Base-by-base conservation (phyloP, 2,797 vertebrate species). In the Dermochelys coriacea region DNA sequence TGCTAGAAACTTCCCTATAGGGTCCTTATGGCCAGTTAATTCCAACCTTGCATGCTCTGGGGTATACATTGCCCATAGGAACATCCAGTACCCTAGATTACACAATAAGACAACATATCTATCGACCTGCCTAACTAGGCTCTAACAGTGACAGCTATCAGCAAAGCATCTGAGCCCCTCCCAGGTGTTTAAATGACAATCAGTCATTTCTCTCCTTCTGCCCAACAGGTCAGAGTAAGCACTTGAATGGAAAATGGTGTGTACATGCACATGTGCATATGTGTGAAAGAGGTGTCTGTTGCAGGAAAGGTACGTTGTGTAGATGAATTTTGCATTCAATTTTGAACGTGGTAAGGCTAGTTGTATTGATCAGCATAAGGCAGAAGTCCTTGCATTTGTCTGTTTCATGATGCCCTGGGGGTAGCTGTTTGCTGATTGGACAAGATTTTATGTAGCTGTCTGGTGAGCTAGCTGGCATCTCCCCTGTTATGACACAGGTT, bases 81-180 rank as follows among this genome's bases (percentile, higher is more conserved):
- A 81, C 9, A 81, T 23, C 23, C 88, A 75, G 9, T 4, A 12
- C 31, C 71, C 19, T 10, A 7, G 3, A 23, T 5, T 91, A 79
- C 77, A 45, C 82, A 52, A 49, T 51, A 37, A 47, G 0, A 0
- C 29, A 51, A 54, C 1, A 0, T 3, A 45, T 45, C 11, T 27
- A 4, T 19, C n/a, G 78, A 4, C 16, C 27, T 74, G 74, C 51
- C 47, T 51, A 15, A 14, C 23, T 34, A 12, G 41, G 12, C 45
- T 88, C n/a, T 4, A 41, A 25, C 31, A 47, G 86, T 0, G 2
- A 27, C 49, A 57, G 11, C n/a, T 25, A 57, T 7, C 64, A 81
- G 77, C 14, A 41, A 15, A 27, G 84, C 9, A 51, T 4, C 2
- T 31, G 27, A 80, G 86, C 12, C 4, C 86, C 78, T 31, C 4